Evolutionary conservation across 2,888 invertebrate genomes (phyloP).

Genomic region (Thereva unica): DNA sequence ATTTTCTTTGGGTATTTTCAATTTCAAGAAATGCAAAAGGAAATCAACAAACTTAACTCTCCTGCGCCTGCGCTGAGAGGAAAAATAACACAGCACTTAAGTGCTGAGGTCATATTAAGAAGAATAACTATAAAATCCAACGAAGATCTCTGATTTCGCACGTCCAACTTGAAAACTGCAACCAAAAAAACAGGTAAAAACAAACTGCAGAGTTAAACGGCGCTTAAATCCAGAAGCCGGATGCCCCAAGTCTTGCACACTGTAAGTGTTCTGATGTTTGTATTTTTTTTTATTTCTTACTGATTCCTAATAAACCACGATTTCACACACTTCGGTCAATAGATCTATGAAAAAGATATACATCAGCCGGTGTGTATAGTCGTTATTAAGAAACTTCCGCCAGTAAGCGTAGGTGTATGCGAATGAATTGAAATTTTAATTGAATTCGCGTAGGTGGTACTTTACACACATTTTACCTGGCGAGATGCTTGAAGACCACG

Average conservation of each 20-base stretch:
- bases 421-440: conserved; percentile 37
- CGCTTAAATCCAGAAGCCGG: conserved; percentile 24
- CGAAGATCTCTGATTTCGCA: too few species aligned
- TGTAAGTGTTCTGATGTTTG: not conserved
- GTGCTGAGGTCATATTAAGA: too few species aligned
- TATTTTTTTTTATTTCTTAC: conserved; percentile 7
- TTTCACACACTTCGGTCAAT: conserved; percentile 30
- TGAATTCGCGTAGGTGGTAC: conserved; percentile 36
- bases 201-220: too few species aligned
- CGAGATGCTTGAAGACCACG: not conserved
- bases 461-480: conserved; percentile 35
- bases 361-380: not conserved
- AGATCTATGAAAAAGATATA: conserved; percentile 8
- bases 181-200: too few species aligned
- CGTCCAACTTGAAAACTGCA: too few species aligned
- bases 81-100: too few species aligned
- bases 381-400: conserved; percentile 29
- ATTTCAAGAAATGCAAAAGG: too few species aligned
- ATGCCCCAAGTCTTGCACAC: conserved; percentile 16
- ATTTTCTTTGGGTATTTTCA: too few species aligned
- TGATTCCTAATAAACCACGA: conserved; percentile 31
- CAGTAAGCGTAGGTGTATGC: conserved; percentile 33
- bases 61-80: too few species aligned
- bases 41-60: too few species aligned
- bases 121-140: too few species aligned